Conservation (phyloP, 2,797 vertebrate species). For the Clangula hyemalis region DNA sequence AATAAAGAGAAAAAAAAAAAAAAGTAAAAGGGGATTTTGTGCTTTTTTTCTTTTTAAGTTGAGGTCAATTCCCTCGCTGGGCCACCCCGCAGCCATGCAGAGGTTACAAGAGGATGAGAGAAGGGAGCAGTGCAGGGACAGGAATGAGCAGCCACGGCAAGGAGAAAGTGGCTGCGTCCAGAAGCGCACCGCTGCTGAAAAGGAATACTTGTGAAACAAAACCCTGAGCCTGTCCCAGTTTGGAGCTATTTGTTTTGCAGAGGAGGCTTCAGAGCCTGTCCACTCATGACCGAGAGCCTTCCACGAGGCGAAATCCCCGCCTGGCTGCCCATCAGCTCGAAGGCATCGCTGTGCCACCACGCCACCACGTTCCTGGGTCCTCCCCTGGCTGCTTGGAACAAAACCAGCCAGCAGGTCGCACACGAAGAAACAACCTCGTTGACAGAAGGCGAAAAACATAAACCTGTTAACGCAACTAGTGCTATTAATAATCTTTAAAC, state of each 20-base stretch:
- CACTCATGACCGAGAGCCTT: not conserved
- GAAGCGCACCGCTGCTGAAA: not conserved
- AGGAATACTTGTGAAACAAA: not conserved
- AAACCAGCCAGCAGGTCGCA: not conserved
- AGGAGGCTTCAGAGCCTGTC: not conserved
- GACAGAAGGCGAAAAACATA: not conserved
- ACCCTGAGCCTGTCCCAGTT: not conserved
- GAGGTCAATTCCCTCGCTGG: not conserved
- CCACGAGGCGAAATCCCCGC: not conserved
- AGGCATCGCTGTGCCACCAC: not conserved
- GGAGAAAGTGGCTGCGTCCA: not conserved
- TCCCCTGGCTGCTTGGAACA: not conserved
- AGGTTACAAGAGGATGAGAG: not conserved
- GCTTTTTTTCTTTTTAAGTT: not conserved
- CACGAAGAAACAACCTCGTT: not conserved
- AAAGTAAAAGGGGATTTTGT: not conserved
- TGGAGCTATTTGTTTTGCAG: not conserved
- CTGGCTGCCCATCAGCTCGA: not conserved
- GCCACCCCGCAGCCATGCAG: fast-evolving
- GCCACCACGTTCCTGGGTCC: not conserved
- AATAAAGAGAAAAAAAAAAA: not conserved
- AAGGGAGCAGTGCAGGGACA: not conserved
- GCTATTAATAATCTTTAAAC: conserved; percentile 38
- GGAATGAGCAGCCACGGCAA: not conserved
- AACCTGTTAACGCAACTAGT: not conserved